These are phyloP conservation scores for Timema podura DNA, from an alignment of 2,888 invertebrate species.

Conservation along the genomic window DNA sequence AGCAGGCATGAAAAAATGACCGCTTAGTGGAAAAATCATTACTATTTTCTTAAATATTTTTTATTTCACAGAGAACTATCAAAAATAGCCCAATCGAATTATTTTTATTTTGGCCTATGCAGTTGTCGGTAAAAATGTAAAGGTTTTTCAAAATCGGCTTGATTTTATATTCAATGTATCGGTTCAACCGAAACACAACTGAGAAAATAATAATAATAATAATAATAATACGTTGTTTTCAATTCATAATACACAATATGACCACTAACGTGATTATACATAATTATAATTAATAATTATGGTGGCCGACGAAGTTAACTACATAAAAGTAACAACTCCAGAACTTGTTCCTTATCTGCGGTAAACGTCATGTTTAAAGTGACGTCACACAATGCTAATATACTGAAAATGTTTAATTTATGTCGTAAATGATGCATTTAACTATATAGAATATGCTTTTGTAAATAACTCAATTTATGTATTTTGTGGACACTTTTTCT, in stretches of 20 bases:
- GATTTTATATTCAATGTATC: neutral
- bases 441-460: too few relatives aligned
- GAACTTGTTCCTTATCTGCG: neutral
- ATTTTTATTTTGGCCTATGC: conserved; percentile 4
- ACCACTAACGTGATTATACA: too few relatives aligned
- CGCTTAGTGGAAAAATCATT: neutral
- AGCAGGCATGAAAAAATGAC: neutral
- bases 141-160: neutral
- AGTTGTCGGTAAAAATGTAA: neutral
- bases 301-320: neutral
- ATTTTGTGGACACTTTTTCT: too few relatives aligned
- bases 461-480: too few relatives aligned
- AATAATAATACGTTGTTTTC: neutral
- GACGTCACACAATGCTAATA: neutral
- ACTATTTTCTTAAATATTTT: neutral
- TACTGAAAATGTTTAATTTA: too few relatives aligned
- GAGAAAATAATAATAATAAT: neutral
- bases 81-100: neutral
- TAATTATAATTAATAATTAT: neutral
- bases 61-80: neutral
- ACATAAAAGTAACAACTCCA: neutral
- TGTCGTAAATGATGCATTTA: too few relatives aligned
- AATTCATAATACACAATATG: too few relatives aligned
- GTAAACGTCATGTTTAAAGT: conserved; percentile 1
- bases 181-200: neutral